phyloP scores from a whole-genome alignment of 37 sponge, comb jelly and placozoan genomes.

The Geodia barretti region DNA sequence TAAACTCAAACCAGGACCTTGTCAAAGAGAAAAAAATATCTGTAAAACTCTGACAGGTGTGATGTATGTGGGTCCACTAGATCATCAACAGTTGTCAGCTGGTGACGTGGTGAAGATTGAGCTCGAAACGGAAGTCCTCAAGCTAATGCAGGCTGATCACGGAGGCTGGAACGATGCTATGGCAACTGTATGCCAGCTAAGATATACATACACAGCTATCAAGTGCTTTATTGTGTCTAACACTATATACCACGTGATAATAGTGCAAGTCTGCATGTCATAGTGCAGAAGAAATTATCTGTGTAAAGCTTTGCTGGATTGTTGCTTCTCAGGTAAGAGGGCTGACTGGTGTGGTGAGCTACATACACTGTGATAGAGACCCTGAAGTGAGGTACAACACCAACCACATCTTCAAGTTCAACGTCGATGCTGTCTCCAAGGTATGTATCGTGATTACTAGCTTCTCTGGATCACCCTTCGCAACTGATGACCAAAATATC shows the following conservation, averaged over 20 bases:
- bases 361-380: not conserved
- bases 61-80: too few relatives aligned
- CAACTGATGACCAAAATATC: too few relatives aligned
- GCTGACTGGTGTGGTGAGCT: constrained; percentile 5
- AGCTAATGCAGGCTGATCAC: constrained; percentile 77
- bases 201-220: not conserved
- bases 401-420: constrained; percentile 26
- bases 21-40: too few relatives aligned
- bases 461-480: too few relatives aligned
- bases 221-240: not conserved
- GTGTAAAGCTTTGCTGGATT: too few relatives aligned
- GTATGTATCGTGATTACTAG: too few relatives aligned
- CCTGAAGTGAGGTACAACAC: constrained; percentile 21
- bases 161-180: constrained; percentile 87
- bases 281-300: too few relatives aligned
- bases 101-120: constrained; percentile 74
- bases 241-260: too few relatives aligned
- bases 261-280: too few relatives aligned
- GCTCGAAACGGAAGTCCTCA: constrained; percentile 77
- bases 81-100: constrained; percentile 17
- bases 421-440: constrained; percentile 5
- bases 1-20: too few relatives aligned
- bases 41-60: too few relatives aligned
- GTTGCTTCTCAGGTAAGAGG: constrained; percentile 19
- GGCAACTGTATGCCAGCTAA: constrained; percentile 75